Conservation (phyloP, 2,888 invertebrate genomes). For the Trichogramma evanescens region DNA sequence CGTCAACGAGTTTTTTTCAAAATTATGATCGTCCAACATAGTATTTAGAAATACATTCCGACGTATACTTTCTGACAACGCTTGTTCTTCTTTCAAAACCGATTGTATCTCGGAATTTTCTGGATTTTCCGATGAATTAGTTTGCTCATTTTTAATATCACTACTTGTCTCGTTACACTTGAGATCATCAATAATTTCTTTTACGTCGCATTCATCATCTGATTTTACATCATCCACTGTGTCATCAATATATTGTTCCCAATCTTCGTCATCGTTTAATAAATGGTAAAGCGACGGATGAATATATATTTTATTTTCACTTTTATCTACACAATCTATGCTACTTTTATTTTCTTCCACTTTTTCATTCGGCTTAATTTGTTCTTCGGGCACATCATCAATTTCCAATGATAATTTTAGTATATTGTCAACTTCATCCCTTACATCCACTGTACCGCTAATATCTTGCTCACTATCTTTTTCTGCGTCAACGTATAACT, state of each 20-base stretch:
- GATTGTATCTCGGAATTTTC: not conserved
- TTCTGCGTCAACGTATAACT: slow-evolving; percentile 9
- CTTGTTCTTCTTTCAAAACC: slow-evolving; percentile 9
- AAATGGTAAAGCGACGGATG: slow-evolving; percentile 24
- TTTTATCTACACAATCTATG: not conserved
- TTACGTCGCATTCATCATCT: not conserved
- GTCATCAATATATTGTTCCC: slow-evolving; percentile 12
- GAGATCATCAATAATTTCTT: not conserved
- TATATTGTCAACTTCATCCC: not conserved
- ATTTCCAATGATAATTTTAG: not conserved
- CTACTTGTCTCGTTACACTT: not conserved
- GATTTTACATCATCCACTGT: not conserved
- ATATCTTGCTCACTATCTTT: slow-evolving; percentile 5
- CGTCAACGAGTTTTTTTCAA: slow-evolving; percentile 2
- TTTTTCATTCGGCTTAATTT: not conserved
- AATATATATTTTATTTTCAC: slow-evolving; percentile 16
- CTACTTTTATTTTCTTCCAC: too few relatives aligned
- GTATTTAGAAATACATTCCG: slow-evolving; percentile 38
- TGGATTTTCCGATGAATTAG: not conserved
- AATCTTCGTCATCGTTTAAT: slow-evolving; percentile 20
- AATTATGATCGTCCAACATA: slow-evolving; percentile 28
- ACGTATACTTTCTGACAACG: slow-evolving; percentile 17
- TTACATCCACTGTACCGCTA: not conserved
- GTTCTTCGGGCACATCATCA: not conserved
- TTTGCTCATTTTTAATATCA: not conserved